Evolutionary conservation across 2,888 invertebrate genomes (phyloP).

Genomic region (Tetheella fluctuosa): DNA sequence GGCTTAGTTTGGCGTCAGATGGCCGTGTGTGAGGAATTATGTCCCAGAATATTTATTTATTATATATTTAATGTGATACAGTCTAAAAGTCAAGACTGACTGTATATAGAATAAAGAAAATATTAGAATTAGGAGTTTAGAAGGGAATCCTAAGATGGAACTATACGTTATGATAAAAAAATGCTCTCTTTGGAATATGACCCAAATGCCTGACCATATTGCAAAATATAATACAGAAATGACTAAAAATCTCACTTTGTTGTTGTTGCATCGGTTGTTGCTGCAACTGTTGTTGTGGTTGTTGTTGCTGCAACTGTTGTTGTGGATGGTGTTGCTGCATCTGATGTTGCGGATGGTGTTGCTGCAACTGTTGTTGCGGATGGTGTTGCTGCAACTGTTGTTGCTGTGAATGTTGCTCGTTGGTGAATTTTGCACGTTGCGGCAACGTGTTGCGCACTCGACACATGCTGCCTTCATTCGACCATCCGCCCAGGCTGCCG

Average conservation of each 20-base stretch:
- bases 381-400: constrained; percentile 48
- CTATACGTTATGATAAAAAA: no score
- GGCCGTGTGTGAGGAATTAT: no score
- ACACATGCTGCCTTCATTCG: constrained; percentile 75
- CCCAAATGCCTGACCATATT: no score
- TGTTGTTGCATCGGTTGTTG: constrained; percentile 33
- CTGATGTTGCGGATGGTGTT: constrained; percentile 31
- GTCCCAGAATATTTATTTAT: no score
- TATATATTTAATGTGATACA: no score
- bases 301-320: constrained; percentile 33
- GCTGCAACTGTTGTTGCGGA: constrained; percentile 35
- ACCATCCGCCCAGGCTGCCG: constrained; percentile 76
- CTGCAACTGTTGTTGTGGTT: constrained; percentile 28
- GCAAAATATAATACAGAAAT: background rate
- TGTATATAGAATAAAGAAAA: no score
- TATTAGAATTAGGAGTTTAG: no score
- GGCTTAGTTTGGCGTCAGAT: no score
- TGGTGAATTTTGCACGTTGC: constrained; percentile 76
- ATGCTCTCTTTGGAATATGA: no score
- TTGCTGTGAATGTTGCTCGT: constrained; percentile 70
- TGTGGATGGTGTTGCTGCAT: constrained; percentile 38
- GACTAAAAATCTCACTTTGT: constrained; percentile 32
- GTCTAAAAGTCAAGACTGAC: no score
- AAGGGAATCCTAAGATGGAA: no score
- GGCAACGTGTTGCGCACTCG: constrained; percentile 75